Conservation (phyloP, 92 coral and sea anemone species). For the Umimayanthus kanabou region DNA sequence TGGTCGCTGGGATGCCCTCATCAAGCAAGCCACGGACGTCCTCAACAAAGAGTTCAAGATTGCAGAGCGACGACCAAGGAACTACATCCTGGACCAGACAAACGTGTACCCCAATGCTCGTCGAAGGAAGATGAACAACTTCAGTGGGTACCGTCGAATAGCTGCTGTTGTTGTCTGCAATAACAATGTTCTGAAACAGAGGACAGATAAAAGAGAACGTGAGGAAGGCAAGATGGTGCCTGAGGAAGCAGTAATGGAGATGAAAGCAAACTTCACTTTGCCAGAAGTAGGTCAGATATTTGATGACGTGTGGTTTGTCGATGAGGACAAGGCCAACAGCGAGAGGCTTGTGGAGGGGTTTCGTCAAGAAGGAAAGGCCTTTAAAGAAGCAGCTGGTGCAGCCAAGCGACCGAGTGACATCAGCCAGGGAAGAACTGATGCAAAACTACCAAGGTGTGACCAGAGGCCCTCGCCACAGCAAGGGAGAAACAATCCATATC, state of each 20-base stretch:
- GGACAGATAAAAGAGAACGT: conserved; percentile 69
- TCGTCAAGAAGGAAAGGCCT: conserved; percentile 74
- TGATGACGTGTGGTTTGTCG: conserved; percentile 93
- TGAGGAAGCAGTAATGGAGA: conserved; percentile 86
- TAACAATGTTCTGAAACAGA: conserved; percentile 71
- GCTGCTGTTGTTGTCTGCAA: conserved; percentile 88
- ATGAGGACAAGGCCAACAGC: conserved; percentile 70
- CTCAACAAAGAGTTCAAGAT: conserved; percentile 83
- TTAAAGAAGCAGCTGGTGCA: conserved; percentile 50
- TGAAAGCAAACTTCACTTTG: conserved; percentile 91
- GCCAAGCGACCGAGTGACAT: conserved; percentile 42
- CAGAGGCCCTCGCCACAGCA: conserved; percentile 4
- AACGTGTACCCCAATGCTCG: conserved; percentile 96
- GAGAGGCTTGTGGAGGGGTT: conserved; percentile 71
- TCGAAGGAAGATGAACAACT: conserved; percentile 81
- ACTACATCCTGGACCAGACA: conserved; percentile 96
- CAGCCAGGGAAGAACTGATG: conserved; percentile 5
- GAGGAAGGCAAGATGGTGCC: conserved; percentile 95
- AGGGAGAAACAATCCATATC: not conserved
- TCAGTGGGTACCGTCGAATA: conserved; percentile 70
- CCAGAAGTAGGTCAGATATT: conserved; percentile 87
- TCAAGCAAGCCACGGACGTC: conserved; percentile 88
- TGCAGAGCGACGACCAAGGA: conserved; percentile 84
- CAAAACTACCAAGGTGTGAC: conserved; percentile 31
- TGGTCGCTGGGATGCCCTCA: conserved; percentile 98